phyloP scores from a whole-genome alignment of 2,113 vertebrate species.

The Heteronetta atricapilla region DNA sequence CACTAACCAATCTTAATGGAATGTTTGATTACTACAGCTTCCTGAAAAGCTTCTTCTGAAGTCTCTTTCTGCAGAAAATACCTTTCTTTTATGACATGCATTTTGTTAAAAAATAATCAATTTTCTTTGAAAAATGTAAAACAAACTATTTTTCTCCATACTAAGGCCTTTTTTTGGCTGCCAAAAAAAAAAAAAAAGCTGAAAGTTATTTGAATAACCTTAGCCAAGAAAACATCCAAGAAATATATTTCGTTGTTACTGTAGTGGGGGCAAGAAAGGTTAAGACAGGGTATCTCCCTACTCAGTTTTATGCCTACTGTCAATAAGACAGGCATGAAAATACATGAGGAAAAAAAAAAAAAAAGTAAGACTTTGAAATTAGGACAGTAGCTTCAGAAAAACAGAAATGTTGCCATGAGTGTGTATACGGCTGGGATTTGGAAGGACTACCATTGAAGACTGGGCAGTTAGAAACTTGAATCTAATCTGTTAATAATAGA shows the following conservation, averaged over 20 bases:
- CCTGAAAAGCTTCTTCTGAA: not conserved
- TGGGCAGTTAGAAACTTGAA: not conserved
- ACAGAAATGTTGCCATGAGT: not conserved
- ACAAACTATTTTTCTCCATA: not conserved
- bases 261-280: not conserved
- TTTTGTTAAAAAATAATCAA: not conserved
- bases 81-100: not conserved
- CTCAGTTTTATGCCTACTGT: not conserved
- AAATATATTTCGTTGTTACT: conserved; percentile 16
- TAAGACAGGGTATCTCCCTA: not conserved
- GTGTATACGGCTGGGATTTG: not conserved
- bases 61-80: not conserved
- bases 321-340: not conserved
- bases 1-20: not conserved
- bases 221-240: not conserved
- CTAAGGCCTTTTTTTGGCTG: not conserved
- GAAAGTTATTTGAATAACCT: not conserved
- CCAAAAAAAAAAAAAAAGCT: not conserved
- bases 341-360: not conserved
- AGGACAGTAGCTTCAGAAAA: not conserved
- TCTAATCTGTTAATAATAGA: not conserved
- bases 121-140: not conserved
- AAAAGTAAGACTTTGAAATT: not conserved
- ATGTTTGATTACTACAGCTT: not conserved
- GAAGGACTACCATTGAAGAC: not conserved